Evolutionary conservation across 2,113 vertebrate genomes (phyloP), one percentile per base, ranked within the genome.

Genomic region (Benitochromis conjunctus): DNA sequence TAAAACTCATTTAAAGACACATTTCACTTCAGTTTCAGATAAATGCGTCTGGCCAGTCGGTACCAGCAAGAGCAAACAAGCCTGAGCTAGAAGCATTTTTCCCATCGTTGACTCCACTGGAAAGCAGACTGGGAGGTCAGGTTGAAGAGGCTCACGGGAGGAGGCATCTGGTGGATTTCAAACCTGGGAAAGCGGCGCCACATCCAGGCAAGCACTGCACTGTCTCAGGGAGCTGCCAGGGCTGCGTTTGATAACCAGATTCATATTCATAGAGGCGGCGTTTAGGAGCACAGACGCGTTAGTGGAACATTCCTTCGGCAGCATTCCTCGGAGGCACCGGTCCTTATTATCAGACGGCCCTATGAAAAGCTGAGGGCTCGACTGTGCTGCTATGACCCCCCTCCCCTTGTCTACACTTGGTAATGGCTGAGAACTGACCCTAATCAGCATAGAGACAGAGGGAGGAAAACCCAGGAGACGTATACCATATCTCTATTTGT

Each of bases 271-370:
- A 89, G 89, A 92, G 83, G 80, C 79, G 54, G 84, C 16, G 21
- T 86, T 90, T 54, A 81, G 83, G 21, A 87, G 54, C 19, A 9
- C 86, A 91, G 92, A 90, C 90, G 56, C 31, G 60, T 87, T 79
- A 55, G 76, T 56, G 12, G 90, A 62, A 26, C 86, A 89, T 92
- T 95, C 91, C 88, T 79, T 11, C 48, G 5, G 76, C 86, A 66
- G 90, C 92, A 94, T 95, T 95, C 94, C 94, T 92, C 66, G 7
- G 55, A 88, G 94, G 94, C 94, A 92, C 93, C 88, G 80, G 90
- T 34, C 84, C 90, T 93, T 91, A 92, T 94, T 94, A 94, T 93
- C 94, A 90, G 84, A 19, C 91, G 81, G 87, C 87, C 90, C 77
- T 86, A 77, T 92, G 34, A 89, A 92, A 94, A 92, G 91, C 80